Evolutionary conservation across 2,888 invertebrate species (phyloP), one percentile per base, ranked within the genome.

Genomic region (Platycheirus albimanus): DNA sequence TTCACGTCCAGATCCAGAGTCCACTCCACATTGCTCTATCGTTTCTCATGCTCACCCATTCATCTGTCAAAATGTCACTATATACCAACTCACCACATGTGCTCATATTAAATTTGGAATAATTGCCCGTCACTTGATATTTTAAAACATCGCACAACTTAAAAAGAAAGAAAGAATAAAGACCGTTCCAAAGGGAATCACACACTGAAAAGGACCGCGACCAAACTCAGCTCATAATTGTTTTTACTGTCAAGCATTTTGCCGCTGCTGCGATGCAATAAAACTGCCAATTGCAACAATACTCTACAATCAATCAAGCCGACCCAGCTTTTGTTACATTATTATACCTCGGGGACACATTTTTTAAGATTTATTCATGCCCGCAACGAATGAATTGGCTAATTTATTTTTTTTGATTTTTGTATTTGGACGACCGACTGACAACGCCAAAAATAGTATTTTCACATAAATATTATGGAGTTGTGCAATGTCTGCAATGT

Each of bases 211-310:
- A 78, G 72, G 78, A 78, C 69, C 72, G 72, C n/a, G n/a, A n/a
- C n/a, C 24, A 7, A 1, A 5, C 28, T 17, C 63, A 76, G 58
- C 58, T 70, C 51, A 76, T 76, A 61, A 74, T 70, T 54, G 58
- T 51, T 52, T 56, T 43, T 20, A 20, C 51, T 61, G 30, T 41
- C 36, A 54, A 43, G 3, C 28, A 52, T 28, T n/a, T 47, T 6
- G 20, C 5, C 6, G 7, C 4, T 28, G 28, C 17, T 8, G 77
- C 61, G 7, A 33, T 49, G 77, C 38, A 69, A 78, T 83, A 83
- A 83, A 83, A 63, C 78, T 78, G 83, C 63, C 83, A 83, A 72
- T 67, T 72, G 83, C 72, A 64, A 58, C 72, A 72, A 72, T 67
- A 20, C 30, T 38, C 66, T 45, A 61, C 70, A 63, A 83, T 83